Evolutionary conservation across 2,888 invertebrate genomes (phyloP).

Genomic region (Notodonta dromedarius): DNA sequence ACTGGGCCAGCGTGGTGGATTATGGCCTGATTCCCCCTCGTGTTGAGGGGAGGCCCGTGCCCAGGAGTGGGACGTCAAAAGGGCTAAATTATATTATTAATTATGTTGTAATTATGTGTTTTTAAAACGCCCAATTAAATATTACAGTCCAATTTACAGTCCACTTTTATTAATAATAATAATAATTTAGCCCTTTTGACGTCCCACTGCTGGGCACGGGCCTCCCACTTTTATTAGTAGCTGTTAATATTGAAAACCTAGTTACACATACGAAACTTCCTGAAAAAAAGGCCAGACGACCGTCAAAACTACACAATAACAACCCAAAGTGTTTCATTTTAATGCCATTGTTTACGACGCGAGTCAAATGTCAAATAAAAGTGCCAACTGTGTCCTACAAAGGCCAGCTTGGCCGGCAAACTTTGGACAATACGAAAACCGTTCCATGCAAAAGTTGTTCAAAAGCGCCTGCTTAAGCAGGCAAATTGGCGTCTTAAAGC

Average conservation of each 20-base stretch:
- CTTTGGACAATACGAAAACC: slow-evolving; percentile 42
- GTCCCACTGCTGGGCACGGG: no score
- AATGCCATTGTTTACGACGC: slow-evolving; percentile 41
- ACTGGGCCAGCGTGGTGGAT: no score
- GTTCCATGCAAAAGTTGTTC: slow-evolving; percentile 25
- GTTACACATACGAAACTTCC: slow-evolving; percentile 6
- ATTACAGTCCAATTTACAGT: neutral
- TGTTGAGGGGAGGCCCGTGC: no score
- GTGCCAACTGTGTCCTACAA: slow-evolving; percentile 8
- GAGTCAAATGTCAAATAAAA: slow-evolving; percentile 45
- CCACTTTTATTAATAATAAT: neutral
- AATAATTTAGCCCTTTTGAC: no score
- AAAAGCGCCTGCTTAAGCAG: slow-evolving; percentile 32
- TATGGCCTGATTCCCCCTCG: no score
- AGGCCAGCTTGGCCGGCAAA: slow-evolving; percentile 26
- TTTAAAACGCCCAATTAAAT: neutral
- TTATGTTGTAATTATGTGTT: no score
- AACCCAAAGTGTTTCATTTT: slow-evolving; percentile 43
- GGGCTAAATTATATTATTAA: no score
- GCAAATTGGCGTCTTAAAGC: slow-evolving; percentile 36
- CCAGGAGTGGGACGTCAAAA: no score
- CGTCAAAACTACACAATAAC: slow-evolving; percentile 28
- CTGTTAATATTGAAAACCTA: slow-evolving; percentile 11
- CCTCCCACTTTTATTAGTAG: neutral
- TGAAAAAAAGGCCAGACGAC: slow-evolving; percentile 16